phyloP scores from a whole-genome alignment of 1,140 invertebrate species.

The Stegodyphus mimosarum region DNA sequence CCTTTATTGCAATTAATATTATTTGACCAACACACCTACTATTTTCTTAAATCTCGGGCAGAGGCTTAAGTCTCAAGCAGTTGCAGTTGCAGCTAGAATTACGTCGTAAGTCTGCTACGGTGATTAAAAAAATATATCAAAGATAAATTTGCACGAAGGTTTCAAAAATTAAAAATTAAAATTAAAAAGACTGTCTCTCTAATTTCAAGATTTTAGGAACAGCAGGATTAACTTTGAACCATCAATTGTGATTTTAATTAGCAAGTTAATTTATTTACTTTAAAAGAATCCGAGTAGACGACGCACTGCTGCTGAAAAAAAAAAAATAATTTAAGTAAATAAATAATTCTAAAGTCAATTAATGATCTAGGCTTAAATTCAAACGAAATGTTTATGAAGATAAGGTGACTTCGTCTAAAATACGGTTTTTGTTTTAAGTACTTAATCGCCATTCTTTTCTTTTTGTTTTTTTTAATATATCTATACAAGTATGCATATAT shows the following conservation, averaged over 20 bases:
- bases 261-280: conserved; percentile 60
- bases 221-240: conserved; percentile 40
- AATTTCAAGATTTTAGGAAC: conserved; percentile 27
- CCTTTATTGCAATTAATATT: conserved; percentile 36
- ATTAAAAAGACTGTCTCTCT: conserved; percentile 45
- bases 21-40: conserved; percentile 25
- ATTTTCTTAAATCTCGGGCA: not conserved
- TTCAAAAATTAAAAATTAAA: conserved; percentile 50
- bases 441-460: conserved; percentile 36
- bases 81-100: not conserved
- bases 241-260: conserved; percentile 61
- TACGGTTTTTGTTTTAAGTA: conserved; percentile 14
- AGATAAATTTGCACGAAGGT: conserved; percentile 48
- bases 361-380: conserved; percentile 40
- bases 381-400: conserved; percentile 59
- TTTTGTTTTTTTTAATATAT: conserved; percentile 61
- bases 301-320: not conserved
- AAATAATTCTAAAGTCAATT: conserved; percentile 57
- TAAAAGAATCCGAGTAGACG: conserved; percentile 18
- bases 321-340: conserved; percentile 60
- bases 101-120: not conserved
- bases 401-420: conserved; percentile 57
- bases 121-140: not conserved
- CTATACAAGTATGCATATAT: too few species aligned
- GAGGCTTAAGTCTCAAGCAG: not conserved